These are phyloP conservation scores for Microctonus hyperodae DNA, from an alignment of 2,888 invertebrate genomes.

Conservation along the genomic window DNA sequence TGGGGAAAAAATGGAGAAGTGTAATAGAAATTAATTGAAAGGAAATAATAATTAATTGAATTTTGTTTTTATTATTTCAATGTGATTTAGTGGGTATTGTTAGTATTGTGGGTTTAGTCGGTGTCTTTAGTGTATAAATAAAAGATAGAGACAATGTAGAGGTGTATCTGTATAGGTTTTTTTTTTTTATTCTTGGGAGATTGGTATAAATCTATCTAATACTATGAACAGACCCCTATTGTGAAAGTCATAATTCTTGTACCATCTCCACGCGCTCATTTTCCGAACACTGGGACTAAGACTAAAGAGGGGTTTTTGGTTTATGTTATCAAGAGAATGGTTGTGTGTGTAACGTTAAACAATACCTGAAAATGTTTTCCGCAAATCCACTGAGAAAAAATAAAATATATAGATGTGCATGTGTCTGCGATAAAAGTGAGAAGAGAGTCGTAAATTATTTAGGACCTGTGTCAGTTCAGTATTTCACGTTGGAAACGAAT, in stretches of 20 bases:
- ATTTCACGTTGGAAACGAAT: slow-evolving; percentile 15
- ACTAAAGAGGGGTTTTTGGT: slow-evolving; percentile 23
- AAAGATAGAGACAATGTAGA: slow-evolving; percentile 7
- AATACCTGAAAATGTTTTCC: slow-evolving; percentile 38
- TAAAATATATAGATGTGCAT: background rate
- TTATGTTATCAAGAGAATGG: slow-evolving; percentile 26
- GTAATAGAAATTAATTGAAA: too few species aligned
- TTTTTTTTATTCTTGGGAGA: slow-evolving; percentile 10
- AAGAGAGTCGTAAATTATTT: slow-evolving; percentile 59
- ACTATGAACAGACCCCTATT: slow-evolving; percentile 6
- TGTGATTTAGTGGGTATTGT: background rate
- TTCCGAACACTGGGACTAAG: slow-evolving; percentile 25
- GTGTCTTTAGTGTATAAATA: slow-evolving; percentile 26
- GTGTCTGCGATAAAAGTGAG: background rate
- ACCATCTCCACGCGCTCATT: slow-evolving; percentile 6
- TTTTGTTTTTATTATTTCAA: too few species aligned
- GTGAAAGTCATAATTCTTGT: slow-evolving; percentile 30
- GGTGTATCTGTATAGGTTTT: background rate
- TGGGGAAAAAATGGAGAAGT: too few species aligned
- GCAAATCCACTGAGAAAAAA: slow-evolving; percentile 41
- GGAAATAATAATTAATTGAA: too few species aligned
- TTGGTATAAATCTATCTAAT: background rate
- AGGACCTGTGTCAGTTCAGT: slow-evolving; percentile 44
- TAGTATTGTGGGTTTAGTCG: too few species aligned
- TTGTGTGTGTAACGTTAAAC: background rate